Base-by-base conservation (phyloP, 2,113 vertebrate genomes). In the Rhinolophus ferrumequinum region DNA sequence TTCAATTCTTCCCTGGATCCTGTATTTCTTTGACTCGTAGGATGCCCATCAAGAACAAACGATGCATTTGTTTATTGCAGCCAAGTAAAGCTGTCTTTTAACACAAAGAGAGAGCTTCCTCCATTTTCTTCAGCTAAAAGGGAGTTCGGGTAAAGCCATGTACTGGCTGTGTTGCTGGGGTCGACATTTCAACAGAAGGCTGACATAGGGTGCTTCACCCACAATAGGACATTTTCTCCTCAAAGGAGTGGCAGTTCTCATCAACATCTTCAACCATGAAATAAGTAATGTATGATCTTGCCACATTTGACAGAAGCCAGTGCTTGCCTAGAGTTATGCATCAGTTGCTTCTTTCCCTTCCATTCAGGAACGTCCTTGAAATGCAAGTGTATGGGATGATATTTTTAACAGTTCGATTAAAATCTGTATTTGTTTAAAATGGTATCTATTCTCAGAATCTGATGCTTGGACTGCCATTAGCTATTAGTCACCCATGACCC, bases 381-480 rank as follows among this genome's bases (percentile, higher is more conserved):
- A 86, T 85, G 30, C n/a, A 58, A 6, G 8, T 47, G 16, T 19
- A 5, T 87, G 1, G 28, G 7, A 5, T 62, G 67, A 26, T 33
- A 12, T 91, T 56, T 79, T 18, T 73, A 33, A 24, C 73, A n/a
- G 28, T n/a, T 58, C 35, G 19, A 72, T 64, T 72, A 56, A 72
- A 62, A 80, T 47, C 60, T 67, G 19, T 64, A 64, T 86, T 70
- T 76, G 64, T 50, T 94, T 47, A 92, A 85, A 83, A 64, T 67
- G 18, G 1, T 44, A 56, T 88, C 52, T 72, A 14, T 83, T 92
- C 64, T 73, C 18, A 66, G 56, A 86, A 22, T 28, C 90, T 30
- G 22, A 50, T 79, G 13, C 56, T 56, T 96, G 5, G 77, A 41
- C 50, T 90, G 86, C 30, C 2, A 0, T 76, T 72, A 41, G 33